Evolutionary conservation across 37 sponge, comb jelly and placozoan species (phyloP).

Genomic region (Hormiphora californensis): DNA sequence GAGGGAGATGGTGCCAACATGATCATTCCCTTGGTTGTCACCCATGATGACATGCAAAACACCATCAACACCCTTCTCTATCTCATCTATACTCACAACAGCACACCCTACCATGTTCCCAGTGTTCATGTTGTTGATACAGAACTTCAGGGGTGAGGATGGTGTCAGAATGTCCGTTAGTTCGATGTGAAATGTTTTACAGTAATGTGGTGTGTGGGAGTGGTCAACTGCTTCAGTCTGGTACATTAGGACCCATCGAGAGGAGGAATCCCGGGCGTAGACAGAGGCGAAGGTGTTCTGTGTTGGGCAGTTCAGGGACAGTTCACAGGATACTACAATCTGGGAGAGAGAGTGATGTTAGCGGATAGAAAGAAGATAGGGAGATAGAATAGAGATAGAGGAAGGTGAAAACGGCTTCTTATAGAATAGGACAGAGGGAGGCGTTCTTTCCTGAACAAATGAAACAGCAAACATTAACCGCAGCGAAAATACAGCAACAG

Average conservation of each 20-base stretch:
- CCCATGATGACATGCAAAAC: not conserved
- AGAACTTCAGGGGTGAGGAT: not conserved
- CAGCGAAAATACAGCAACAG: too few species aligned
- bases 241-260: slow-evolving; percentile 14
- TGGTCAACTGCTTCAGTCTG: slow-evolving; percentile 39
- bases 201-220: slow-evolving; percentile 36
- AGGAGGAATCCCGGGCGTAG: not conserved
- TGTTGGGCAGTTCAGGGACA: slow-evolving; percentile 41
- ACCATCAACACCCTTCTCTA: not conserved
- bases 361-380: too few species aligned
- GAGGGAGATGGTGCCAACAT: not conserved
- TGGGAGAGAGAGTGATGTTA: not conserved
- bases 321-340: slow-evolving; percentile 36
- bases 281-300: slow-evolving; percentile 50
- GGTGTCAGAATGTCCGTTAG: not conserved
- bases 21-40: not conserved
- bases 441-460: too few species aligned
- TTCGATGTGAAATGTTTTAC: slow-evolving; percentile 42
- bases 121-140: slow-evolving; percentile 26
- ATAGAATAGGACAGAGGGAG: not conserved
- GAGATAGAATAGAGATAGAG: not conserved
- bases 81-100: not conserved
- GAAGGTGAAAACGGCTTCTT: not conserved
- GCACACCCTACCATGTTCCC: slow-evolving; percentile 1
- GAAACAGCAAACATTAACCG: too few species aligned